Evolutionary conservation across 2,113 vertebrate genomes (phyloP).

Genomic region (Rhinogobius similis): DNA sequence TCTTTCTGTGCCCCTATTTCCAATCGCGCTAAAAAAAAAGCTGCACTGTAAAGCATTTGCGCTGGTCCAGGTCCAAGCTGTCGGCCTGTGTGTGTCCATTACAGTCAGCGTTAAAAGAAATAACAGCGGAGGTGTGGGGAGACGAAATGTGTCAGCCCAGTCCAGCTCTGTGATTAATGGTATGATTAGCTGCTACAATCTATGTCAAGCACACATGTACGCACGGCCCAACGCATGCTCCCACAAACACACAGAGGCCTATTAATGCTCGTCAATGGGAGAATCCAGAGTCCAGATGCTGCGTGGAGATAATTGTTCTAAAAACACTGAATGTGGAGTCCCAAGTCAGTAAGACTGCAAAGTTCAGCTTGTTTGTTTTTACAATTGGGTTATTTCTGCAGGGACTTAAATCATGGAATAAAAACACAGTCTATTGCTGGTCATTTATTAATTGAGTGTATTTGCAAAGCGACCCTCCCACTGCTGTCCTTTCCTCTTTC

Average conservation of each 20-base stretch:
- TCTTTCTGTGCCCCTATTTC: not conserved
- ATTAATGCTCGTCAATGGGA: slow-evolving; percentile 72
- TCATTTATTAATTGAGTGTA: slow-evolving; percentile 72
- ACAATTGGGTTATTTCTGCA: slow-evolving; percentile 69
- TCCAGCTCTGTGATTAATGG: slow-evolving; percentile 69
- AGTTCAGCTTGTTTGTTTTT: slow-evolving; percentile 72
- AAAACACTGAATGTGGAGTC: slow-evolving; percentile 70
- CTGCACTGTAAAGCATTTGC: slow-evolving; percentile 33
- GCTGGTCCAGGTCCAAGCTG: slow-evolving; percentile 23
- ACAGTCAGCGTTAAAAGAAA: slow-evolving; percentile 64
- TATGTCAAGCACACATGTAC: slow-evolving; percentile 56
- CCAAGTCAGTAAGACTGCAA: slow-evolving; percentile 52
- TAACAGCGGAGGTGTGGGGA: slow-evolving; percentile 72
- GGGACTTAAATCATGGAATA: slow-evolving; percentile 72
- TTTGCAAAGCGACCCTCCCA: slow-evolving; percentile 74
- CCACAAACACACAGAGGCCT: slow-evolving; percentile 53
- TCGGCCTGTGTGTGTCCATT: slow-evolving; percentile 38
- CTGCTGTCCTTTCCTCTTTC: slow-evolving; percentile 78
- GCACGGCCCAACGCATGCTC: slow-evolving; percentile 31
- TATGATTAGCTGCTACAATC: slow-evolving; percentile 65
- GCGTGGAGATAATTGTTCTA: slow-evolving; percentile 72
- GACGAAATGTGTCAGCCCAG: slow-evolving; percentile 61
- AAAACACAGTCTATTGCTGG: slow-evolving; percentile 63
- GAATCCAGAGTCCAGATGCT: slow-evolving; percentile 75
- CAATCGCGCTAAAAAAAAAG: slow-evolving; percentile 34